phyloP scores from a whole-genome alignment of 2,888 invertebrate genomes.

The Sceliomorpha sp. region DNA sequence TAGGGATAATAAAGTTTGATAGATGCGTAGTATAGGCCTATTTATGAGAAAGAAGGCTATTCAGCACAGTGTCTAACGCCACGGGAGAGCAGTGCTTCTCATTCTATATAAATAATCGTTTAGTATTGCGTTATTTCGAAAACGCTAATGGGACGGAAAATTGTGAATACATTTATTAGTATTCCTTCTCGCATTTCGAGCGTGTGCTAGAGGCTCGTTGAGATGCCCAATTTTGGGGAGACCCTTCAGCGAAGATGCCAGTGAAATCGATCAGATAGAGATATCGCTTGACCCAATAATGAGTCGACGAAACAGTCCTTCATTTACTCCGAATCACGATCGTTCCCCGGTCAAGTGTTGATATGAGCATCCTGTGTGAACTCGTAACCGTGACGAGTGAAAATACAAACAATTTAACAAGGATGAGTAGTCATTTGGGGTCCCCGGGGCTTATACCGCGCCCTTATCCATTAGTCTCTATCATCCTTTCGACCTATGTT shows the following conservation, averaged over 20 bases:
- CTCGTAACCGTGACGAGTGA: slow-evolving; percentile 75
- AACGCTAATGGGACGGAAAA: no score
- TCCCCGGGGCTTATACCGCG: slow-evolving; percentile 58
- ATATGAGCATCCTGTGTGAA: slow-evolving; percentile 70
- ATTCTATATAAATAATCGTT: slow-evolving; percentile 21
- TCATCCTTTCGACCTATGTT: slow-evolving; percentile 22
- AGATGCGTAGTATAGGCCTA: slow-evolving; percentile 1
- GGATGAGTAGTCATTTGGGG: slow-evolving; percentile 76
- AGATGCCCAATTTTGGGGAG: slow-evolving; percentile 22
- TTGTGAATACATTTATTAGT: no score
- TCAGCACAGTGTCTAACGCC: slow-evolving; percentile 64
- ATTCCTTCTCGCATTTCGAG: no score
- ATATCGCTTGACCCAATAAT: slow-evolving; percentile 67
- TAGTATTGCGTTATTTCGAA: background rate
- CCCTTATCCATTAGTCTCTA: slow-evolving; percentile 45
- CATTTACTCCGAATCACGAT: slow-evolving; percentile 68
- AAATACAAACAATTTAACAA: slow-evolving; percentile 78
- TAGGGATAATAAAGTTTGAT: slow-evolving; percentile 61
- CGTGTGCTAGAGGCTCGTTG: no score
- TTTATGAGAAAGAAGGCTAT: slow-evolving; percentile 64
- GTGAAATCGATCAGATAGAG: slow-evolving; percentile 68
- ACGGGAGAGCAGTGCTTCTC: slow-evolving; percentile 71
- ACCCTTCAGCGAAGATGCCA: slow-evolving; percentile 48
- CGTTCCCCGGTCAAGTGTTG: slow-evolving; percentile 67
- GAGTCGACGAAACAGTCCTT: slow-evolving; percentile 63